A percentile compares a stretch with the other conserved stretches of the same genome.
Conservation (phyloP, 2,113 vertebrate species). For the Epinephelus moara region DNA sequence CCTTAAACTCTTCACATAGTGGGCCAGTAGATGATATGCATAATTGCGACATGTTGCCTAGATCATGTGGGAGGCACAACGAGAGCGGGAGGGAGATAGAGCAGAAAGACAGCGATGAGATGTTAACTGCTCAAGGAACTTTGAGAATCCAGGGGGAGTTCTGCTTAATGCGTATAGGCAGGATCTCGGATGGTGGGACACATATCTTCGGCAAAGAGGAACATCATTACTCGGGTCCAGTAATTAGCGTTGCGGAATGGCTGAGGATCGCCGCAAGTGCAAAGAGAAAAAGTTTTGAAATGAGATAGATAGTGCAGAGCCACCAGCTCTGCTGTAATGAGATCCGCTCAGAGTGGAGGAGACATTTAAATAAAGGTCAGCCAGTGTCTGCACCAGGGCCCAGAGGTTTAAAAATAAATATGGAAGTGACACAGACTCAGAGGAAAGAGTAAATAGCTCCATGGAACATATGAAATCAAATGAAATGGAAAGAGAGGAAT, state of each 20-base stretch:
- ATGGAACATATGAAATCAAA: slow-evolving; percentile 79
- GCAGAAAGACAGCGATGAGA: slow-evolving; percentile 58
- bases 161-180: slow-evolving; percentile 58
- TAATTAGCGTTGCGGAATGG: slow-evolving; percentile 78
- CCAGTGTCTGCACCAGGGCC: slow-evolving; percentile 79
- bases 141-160: slow-evolving; percentile 63
- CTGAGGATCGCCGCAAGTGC: slow-evolving; percentile 71
- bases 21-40: slow-evolving; percentile 46
- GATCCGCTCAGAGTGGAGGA: slow-evolving; percentile 81
- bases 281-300: slow-evolving; percentile 76
- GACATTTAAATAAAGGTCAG: slow-evolving; percentile 89
- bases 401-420: slow-evolving; percentile 86
- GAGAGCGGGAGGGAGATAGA: slow-evolving; percentile 27
- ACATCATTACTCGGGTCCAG: slow-evolving; percentile 76
- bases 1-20: slow-evolving; percentile 45
- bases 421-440: slow-evolving; percentile 79
- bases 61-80: slow-evolving; percentile 44
- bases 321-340: slow-evolving; percentile 85
- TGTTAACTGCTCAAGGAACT: slow-evolving; percentile 68
- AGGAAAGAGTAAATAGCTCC: slow-evolving; percentile 82
- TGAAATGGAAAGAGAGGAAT: slow-evolving; percentile 78
- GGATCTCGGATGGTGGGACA: slow-evolving; percentile 64
- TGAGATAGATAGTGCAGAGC: slow-evolving; percentile 77
- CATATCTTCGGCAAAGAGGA: slow-evolving; percentile 64
- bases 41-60: slow-evolving; percentile 41